Conservation (phyloP, 2,888 invertebrate genomes). For the Tenthredo mesomela region DNA sequence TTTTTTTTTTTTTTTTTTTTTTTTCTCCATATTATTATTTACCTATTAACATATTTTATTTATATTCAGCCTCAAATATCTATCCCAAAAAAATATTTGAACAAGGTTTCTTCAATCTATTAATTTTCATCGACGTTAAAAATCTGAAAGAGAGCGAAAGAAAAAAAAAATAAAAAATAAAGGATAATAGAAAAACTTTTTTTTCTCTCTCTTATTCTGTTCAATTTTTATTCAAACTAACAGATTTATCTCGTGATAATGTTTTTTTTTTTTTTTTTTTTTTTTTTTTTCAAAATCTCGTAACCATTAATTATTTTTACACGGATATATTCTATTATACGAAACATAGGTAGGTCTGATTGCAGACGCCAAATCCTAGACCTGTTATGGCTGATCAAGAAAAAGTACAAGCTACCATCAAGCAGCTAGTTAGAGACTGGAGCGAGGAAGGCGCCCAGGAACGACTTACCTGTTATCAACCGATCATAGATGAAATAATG, state of each 20-base stretch:
- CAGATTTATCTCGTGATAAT: background rate
- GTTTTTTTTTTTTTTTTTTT: background rate
- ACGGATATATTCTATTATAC: slow-evolving; percentile 64
- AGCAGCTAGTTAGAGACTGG: slow-evolving; percentile 99
- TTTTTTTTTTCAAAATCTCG: background rate
- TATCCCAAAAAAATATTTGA: no score
- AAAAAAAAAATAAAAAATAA: no score
- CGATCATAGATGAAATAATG: slow-evolving; percentile 92
- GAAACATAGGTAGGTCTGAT: slow-evolving; percentile 71
- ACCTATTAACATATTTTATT: background rate
- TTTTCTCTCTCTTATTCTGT: no score
- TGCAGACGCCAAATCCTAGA: slow-evolving; percentile 71
- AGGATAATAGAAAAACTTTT: no score
- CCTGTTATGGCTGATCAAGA: slow-evolving; percentile 80
- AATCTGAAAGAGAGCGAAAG: no score
- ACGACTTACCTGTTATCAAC: slow-evolving; percentile 92
- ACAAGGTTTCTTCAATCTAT: no score
- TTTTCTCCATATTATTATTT: background rate
- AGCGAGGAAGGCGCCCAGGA: slow-evolving; percentile 91
- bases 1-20: background rate
- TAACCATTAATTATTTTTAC: slow-evolving; percentile 13
- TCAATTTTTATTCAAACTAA: background rate
- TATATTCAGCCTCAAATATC: no score
- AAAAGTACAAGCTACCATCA: slow-evolving; percentile 95
- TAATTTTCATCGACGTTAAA: no score